Evolutionary conservation across 2,113 vertebrate species (phyloP), one percentile per base, ranked within the genome.

Genomic region (Bambusicola thoracicus): DNA sequence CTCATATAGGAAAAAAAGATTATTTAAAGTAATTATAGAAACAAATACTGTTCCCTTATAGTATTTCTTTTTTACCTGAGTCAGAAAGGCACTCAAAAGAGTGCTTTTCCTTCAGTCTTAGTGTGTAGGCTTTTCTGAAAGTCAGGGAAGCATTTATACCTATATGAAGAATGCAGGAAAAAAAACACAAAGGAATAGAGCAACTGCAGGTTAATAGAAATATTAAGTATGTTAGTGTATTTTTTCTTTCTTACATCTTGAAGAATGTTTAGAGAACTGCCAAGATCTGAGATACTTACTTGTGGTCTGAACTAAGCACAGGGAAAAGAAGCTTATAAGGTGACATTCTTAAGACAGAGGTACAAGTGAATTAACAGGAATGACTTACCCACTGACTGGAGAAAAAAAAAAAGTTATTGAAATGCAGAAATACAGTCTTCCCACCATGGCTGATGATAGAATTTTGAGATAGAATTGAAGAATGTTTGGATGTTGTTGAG

Each of bases 391-490:
- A 12, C 2, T 67, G 20, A 36, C 9, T 21, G 46, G 27, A 7
- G 0, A 17, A 43, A 48, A 10, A 0, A 20, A 44, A 58, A 30
- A 40, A n/a, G 8, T 21, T 55, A 34, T 2, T 6, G 30, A 51
- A 41, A 13, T 7, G 58, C n/a, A 79, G 30, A 77, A 86, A 48
- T 66, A 13, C 5, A 14, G 2, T 49, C 30, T 72, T 11, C 17
- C 2, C 9, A 4, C 32, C 61, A 43, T 6, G 7, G 36, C 15
- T 21, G 36, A 12, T 62, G 56, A 8, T 74, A 10, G 55, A 9
- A 7, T 49, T 70, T 77, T 5, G 14, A 59, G 27, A 9, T 15
- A 36, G 20, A 69, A 66, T n/a, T 40, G 19, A 32, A 38, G 36
- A 10, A 32, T 0, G 0, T 9, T 56, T 40, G 14, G 25, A 10